These are phyloP conservation scores for Parthenolecanium corni DNA, from an alignment of 2,888 invertebrate genomes.

Conservation along the genomic window DNA sequence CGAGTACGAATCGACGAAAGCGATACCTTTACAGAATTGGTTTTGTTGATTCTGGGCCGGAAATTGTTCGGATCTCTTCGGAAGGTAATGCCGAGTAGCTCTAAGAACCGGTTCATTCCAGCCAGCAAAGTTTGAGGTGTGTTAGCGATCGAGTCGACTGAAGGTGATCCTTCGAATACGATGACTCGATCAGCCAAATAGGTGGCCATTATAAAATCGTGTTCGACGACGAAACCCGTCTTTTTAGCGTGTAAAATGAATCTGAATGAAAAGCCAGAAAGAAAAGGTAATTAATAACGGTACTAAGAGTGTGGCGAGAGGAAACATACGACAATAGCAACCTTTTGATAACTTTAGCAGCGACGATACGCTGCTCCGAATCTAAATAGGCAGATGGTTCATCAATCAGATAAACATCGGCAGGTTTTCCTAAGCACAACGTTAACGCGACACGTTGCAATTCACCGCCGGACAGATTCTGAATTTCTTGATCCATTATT, in stretches of 20 bases:
- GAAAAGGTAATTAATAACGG: neutral
- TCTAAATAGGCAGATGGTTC: conserved; percentile 98
- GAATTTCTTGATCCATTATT: conserved; percentile 95
- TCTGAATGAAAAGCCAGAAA: conserved; percentile 43
- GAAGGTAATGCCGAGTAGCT: conserved; percentile 92
- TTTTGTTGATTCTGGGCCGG: conserved; percentile 94
- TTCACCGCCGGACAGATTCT: conserved; percentile 98
- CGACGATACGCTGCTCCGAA: conserved; percentile 98
- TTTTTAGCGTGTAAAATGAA: conserved; percentile 98
- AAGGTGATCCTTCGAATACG: conserved; percentile 92
- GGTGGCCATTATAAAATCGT: conserved; percentile 99
- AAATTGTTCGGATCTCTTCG: conserved; percentile 97
- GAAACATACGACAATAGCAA: conserved; percentile 39
- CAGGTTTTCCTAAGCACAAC: conserved; percentile 93
- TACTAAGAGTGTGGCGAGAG: neutral
- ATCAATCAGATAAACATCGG: conserved; percentile 96
- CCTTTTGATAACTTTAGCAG: conserved; percentile 98
- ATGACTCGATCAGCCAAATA: conserved; percentile 97
- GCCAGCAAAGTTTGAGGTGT: conserved; percentile 84
- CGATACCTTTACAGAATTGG: conserved; percentile 79
- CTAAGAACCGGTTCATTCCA: conserved; percentile 97
- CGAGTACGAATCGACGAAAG: conserved; percentile 12
- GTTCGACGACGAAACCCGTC: conserved; percentile 98
- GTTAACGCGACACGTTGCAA: conserved; percentile 94
- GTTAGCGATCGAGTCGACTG: conserved; percentile 77